Evolutionary conservation across 2,888 invertebrate genomes (phyloP).

Genomic region (Nipponacmea schrenckii): DNA sequence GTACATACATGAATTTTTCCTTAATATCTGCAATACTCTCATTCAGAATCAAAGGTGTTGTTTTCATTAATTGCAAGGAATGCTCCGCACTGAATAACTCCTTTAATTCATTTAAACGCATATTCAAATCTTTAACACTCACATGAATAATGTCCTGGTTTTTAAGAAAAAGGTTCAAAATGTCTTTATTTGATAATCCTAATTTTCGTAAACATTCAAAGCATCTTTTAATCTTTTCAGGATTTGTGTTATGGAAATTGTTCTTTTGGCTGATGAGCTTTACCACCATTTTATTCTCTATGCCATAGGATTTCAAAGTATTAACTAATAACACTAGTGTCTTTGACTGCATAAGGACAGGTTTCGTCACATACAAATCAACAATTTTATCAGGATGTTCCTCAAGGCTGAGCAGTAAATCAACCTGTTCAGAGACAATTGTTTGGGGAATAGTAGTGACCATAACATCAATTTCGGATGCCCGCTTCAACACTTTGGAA

Average conservation of each 20-base stretch:
- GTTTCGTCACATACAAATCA: background rate
- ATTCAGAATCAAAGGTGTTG: constrained; percentile 33
- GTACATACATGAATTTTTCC: constrained; percentile 42
- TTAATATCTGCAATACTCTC: constrained; percentile 32
- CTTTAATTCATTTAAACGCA: background rate
- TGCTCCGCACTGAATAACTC: background rate
- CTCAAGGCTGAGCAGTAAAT: background rate
- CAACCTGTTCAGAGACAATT: background rate
- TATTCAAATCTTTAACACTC: background rate
- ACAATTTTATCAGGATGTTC: background rate
- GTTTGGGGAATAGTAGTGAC: background rate
- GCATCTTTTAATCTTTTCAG: background rate
- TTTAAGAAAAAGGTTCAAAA: background rate
- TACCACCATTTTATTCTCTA: background rate
- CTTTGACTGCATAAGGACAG: background rate
- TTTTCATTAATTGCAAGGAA: background rate
- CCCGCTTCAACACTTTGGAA: background rate
- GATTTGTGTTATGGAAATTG: background rate
- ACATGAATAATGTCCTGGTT: background rate
- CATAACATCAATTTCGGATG: background rate
- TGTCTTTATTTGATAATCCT: background rate
- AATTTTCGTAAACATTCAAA: background rate
- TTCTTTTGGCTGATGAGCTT: background rate
- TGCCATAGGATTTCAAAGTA: background rate
- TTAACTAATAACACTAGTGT: background rate